These are phyloP conservation scores for Tetramorium parvispinum DNA, from an alignment of 1,140 invertebrate species.

Conservation along the genomic window DNA sequence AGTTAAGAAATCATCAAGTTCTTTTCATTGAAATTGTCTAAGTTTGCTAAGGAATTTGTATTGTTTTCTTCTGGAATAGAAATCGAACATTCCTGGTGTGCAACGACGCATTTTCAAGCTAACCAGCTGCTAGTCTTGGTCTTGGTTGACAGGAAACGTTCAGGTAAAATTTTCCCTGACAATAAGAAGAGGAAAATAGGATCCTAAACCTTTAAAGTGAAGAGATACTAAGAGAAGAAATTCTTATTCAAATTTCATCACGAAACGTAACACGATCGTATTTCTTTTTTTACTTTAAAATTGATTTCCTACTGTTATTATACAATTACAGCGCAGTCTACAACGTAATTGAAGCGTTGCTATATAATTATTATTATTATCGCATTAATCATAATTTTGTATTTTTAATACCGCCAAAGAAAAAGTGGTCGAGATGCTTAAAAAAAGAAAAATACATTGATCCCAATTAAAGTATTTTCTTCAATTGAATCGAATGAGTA, in stretches of 20 bases:
- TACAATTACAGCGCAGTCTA: neutral
- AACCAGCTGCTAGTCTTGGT: conserved; percentile 5
- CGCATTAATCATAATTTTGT: neutral
- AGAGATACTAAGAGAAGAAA: neutral
- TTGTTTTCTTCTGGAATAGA: neutral
- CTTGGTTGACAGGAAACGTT: neutral
- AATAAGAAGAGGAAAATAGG: neutral
- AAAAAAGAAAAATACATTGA: neutral
- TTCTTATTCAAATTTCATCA: neutral
- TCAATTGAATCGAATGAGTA: neutral
- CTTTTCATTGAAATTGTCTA: neutral
- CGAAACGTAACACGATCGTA: neutral
- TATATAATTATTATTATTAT: neutral
- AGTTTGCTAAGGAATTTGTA: neutral
- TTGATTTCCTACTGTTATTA: neutral
- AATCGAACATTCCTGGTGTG: neutral
- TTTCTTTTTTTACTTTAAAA: neutral
- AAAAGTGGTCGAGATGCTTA: neutral
- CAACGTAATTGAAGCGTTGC: neutral
- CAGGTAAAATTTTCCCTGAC: conserved; percentile 7
- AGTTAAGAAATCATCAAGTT: neutral
- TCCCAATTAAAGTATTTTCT: neutral
- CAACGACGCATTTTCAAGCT: neutral
- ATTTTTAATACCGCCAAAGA: neutral
- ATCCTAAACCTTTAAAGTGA: neutral